Base-by-base conservation (phyloP, 2,113 vertebrate species). In the Trogon melanurus region DNA sequence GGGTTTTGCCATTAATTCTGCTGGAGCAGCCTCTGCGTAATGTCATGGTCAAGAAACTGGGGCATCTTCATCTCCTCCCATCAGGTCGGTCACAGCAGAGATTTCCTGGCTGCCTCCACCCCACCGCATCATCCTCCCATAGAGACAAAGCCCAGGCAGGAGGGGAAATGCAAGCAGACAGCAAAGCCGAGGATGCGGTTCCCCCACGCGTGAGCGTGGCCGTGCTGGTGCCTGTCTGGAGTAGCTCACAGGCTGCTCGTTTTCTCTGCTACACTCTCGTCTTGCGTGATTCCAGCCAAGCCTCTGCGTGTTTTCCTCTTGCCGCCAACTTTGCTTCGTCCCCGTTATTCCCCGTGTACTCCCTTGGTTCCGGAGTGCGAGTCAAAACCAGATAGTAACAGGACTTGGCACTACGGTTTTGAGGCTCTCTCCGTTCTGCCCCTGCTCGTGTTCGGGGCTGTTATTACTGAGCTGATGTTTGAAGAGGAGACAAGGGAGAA, bases 141-240 rank as follows among this genome's bases (percentile, higher is more conserved):
- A 10, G 20, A 16, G 11, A 7, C 34, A 16, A 16, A 91, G 69
- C 67, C 30, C 69, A 4, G 70, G 6, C 20, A 16, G 66, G 65
- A 65, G 48, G 19, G 64, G 19, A 20, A 53, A 5, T 8, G 11
- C 6, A 11, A 57, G 32, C 3, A 48, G 72, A 9, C 5, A 29
- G 64, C 4, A 4, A 11, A 27, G 21, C 0, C 0, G 8, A 36
- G 26, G 53, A 2, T 11, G 15, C 12, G 23, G 1, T n/a, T 47
- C 6, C 23, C 38, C n/a, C 27, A 23, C 6, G 38, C 5, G 6
- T 1, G 23, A 11, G 4, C 5, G 0, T 6, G 41, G 41, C 58
- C 1, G 0, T 48, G 62, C 45, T 2, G 0, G 15, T 6, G 23
- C 73, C 88, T 14, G 0, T 5, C 16, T 3, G 50, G 20, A 44